Base-by-base conservation (phyloP, 1,140 invertebrate species). In the Tetramorium parvispinum region DNA sequence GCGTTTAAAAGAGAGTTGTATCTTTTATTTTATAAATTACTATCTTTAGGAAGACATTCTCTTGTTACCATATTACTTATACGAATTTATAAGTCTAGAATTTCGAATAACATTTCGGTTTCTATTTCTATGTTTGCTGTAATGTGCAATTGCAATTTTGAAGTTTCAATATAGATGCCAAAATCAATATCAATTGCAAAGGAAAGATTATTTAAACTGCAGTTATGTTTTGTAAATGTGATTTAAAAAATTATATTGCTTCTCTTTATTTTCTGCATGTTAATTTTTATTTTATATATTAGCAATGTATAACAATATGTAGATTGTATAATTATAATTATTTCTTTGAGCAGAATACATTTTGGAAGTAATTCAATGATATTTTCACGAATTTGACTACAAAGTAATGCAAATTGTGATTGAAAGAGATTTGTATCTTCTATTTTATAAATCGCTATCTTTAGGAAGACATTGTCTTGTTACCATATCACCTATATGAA, bases 31-130 rank as follows among this genome's bases (percentile, higher is more conserved):
- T 32, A 32, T 32, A 32, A 32, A 32, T 32, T 0, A 3, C 32
- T 32, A 32, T 32, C 32, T 32, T 32, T 32, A 32, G 32, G 32
- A 32, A 32, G 32, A 32, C 32, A 32, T 32, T 32, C 3, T 32
- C 32, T 32, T 32, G 32, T 32, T 32, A 32, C 3, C 32, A 3
- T 32, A 32, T 32, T 3, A 32, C 32, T 32, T 32, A 32, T 4
- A 32, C 32, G 3, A 3, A 32, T 3, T 4, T 32, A 32, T 4
- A 32, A 32, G 32, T 32, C 32, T 32, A 32, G 32, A 32, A 32
- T 32, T 32, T 32, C 16, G 13, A 68, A 13, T 24, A 43, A 66
- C 27, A 21, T 82, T 70, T 27, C 65, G 5, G 71, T 71, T 82
- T 46, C 37, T 68, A 18, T 43, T 86, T 81, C 61, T 71, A 49